Base-by-base conservation (phyloP, 1,140 invertebrate genomes). In the Acromyrmex heyeri region DNA sequence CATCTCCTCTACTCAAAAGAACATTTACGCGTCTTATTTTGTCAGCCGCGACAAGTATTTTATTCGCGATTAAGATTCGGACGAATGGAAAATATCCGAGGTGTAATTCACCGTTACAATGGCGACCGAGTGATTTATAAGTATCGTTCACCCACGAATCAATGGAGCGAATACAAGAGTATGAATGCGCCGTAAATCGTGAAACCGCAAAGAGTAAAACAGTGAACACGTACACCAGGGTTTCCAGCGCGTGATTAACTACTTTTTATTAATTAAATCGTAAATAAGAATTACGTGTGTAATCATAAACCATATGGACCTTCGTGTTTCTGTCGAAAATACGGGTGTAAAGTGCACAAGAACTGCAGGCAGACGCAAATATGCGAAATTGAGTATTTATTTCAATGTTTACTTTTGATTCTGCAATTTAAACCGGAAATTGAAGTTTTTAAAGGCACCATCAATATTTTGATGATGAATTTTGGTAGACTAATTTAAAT, bases 111-210 rank as follows among this genome's bases (percentile, higher is more conserved):
- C 73, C 59, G 72, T 62, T 73, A 38, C 53, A 59, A 70, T 61
- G 59, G 59, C 61, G 44, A 83, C 65, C 8, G 55, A 38, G 65
- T 88, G 86, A 92, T 91, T 89, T 92, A 91, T 77, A 61, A 48
- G 27, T 6, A 34, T 34, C 5, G 4, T 44, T 85, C 72, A 72
- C 70, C 12, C 53, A 85, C 82, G 67, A 91, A 91, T 90, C 72
- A 92, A 90, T 90, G 79, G 81, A 65, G n/a, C 87, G 61, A 61
- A 38, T 38, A 14, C 34, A 24, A 34, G 55, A 48, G 55, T 70
- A 50, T 72, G 62, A 65, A 85, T 65, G 57, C 70, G 30, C n/a
- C 24, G 81, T 83, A 83, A 85, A 85, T 85, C 50, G 59, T n/a
- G 65, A 76, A 77, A 85, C 18, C 70, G 38, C 44, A 57, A 38